These are phyloP conservation scores for Drosophila kambysellisi DNA, from an alignment of 2,888 invertebrate genomes.

Conservation along the genomic window DNA sequence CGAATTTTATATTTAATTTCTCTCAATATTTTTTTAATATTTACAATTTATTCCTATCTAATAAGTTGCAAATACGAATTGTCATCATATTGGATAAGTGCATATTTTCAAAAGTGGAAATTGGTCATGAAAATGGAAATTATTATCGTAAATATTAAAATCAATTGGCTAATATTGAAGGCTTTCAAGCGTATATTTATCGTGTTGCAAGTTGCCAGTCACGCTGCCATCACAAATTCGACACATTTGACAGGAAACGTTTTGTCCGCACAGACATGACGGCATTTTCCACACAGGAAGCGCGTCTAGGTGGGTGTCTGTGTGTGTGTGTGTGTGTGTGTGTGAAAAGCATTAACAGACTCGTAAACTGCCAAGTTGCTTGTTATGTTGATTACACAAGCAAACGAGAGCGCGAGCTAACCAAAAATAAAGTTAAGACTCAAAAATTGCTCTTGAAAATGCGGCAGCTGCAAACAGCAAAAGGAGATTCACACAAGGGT, in stretches of 20 bases:
- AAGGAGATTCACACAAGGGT: not conserved
- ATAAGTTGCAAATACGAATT: not conserved
- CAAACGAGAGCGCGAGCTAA: slow-evolving; percentile 33
- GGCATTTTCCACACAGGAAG: slow-evolving; percentile 69
- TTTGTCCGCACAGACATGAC: slow-evolving; percentile 60
- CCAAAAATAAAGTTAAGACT: slow-evolving; percentile 58
- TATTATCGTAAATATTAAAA: not conserved
- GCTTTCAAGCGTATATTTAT: slow-evolving; percentile 1
- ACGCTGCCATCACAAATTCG: slow-evolving; percentile 53
- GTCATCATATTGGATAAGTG: not conserved
- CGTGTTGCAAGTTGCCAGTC: slow-evolving; percentile 5
- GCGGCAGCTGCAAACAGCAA: slow-evolving; percentile 5
- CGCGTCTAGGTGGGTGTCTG: slow-evolving; percentile 64
- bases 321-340: slow-evolving; percentile 33
- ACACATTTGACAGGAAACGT: slow-evolving; percentile 73
- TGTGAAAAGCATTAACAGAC: slow-evolving; percentile 72
- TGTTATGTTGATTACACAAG: slow-evolving; percentile 77
- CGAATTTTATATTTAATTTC: not conserved
- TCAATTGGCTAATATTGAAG: not conserved
- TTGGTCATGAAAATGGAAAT: not conserved
- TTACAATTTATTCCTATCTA: not conserved
- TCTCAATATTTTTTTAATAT: not conserved
- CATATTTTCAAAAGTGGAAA: not conserved
- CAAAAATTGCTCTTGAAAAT: slow-evolving; percentile 62
- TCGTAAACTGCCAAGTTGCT: slow-evolving; percentile 79